Percentiles rank a stretch among this genome's conserved stretches.
phyloP scores from a whole-genome alignment of 2,888 invertebrate genomes.

The Torymus texanus region DNA sequence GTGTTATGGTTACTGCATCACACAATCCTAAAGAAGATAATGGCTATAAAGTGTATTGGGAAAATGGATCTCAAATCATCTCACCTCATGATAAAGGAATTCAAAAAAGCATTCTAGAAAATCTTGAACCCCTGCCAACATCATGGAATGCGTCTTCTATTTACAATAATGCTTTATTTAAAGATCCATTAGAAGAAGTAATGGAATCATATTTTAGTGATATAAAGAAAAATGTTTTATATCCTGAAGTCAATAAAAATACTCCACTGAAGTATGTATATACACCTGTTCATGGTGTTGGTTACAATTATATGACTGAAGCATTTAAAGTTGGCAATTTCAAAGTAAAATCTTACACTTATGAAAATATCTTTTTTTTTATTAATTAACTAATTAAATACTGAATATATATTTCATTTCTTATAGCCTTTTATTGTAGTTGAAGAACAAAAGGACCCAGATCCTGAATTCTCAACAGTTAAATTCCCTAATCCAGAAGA shows the following conservation, averaged over 20 bases:
- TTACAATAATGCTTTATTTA: constrained; percentile 77
- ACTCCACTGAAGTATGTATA: constrained; percentile 85
- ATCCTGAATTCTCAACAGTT: constrained; percentile 98
- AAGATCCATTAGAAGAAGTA: constrained; percentile 84
- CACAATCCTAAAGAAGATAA: constrained; percentile 97
- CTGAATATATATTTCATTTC: constrained; percentile 2
- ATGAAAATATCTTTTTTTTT: constrained; percentile 6
- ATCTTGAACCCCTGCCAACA: constrained; percentile 84
- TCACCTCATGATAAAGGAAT: constrained; percentile 93
- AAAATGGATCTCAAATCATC: constrained; percentile 96
- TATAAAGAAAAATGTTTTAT: constrained; percentile 77
- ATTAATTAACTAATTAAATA: background rate
- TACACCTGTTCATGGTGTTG: constrained; percentile 99
- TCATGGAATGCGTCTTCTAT: constrained; percentile 87
- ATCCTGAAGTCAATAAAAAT: constrained; percentile 78
- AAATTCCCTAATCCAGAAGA: constrained; percentile 99
- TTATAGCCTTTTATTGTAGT: constrained; percentile 81
- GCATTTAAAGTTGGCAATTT: constrained; percentile 87
- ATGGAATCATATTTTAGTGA: constrained; percentile 81
- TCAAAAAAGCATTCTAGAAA: constrained; percentile 84
- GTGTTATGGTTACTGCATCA: constrained; percentile 96
- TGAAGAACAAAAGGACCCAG: constrained; percentile 87
- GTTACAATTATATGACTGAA: constrained; percentile 84
- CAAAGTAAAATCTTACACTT: constrained; percentile 76
- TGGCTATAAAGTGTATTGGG: constrained; percentile 98